These are phyloP conservation scores for Bujurquina vittata DNA, from an alignment of 2,113 vertebrate species.

Conservation along the genomic window DNA sequence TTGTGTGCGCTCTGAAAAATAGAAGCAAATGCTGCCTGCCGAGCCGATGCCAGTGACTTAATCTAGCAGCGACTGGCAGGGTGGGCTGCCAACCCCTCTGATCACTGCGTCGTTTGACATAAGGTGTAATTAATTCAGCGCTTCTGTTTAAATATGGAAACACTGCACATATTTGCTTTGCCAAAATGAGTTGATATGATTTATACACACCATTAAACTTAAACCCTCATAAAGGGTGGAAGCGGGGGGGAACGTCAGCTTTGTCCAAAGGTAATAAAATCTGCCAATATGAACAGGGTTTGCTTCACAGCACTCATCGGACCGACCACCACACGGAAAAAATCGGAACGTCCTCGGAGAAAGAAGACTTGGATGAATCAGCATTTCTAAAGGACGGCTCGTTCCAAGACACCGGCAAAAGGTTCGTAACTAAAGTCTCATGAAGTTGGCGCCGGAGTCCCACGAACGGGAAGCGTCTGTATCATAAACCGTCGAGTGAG, in stretches of 20 bases:
- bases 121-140: not conserved
- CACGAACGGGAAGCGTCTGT: not conserved
- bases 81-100: constrained; percentile 14
- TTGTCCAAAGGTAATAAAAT: not conserved
- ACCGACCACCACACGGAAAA: not conserved
- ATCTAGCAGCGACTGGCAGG: constrained; percentile 15
- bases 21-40: constrained; percentile 23
- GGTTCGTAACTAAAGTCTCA: not conserved
- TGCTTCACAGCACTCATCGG: not conserved
- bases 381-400: not conserved
- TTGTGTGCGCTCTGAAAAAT: constrained; percentile 4
- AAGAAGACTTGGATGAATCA: not conserved
- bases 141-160: not conserved
- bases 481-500: not conserved
- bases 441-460: not conserved
- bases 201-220: constrained; percentile 5
- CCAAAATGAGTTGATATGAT: constrained; percentile 11
- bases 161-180: constrained; percentile 10
- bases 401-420: not conserved
- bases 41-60: constrained; percentile 49
- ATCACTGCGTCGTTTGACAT: constrained; percentile 33
- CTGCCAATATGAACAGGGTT: not conserved
- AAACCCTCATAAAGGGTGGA: constrained; percentile 6
- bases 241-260: not conserved
- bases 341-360: not conserved